phyloP scores from a whole-genome alignment of 2,113 vertebrate genomes.

The Lepidiolamprologus cunningtoni region DNA sequence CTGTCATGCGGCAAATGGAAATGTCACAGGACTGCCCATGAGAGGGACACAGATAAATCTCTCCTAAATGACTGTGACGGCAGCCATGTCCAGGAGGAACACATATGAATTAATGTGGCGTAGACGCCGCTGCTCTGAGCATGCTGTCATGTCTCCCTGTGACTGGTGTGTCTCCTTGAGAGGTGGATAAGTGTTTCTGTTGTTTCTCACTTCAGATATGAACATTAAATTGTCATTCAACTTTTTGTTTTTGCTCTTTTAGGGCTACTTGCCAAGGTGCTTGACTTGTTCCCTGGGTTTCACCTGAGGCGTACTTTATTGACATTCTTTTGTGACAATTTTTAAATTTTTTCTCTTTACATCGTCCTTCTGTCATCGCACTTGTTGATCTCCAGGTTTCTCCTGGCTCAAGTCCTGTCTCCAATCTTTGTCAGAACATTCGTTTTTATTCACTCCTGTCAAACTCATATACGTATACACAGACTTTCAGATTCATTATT shows the following conservation, averaged over 20 bases:
- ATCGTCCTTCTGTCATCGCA: background rate
- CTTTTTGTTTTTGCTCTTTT: background rate
- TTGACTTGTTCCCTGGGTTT: background rate
- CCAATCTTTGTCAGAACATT: background rate
- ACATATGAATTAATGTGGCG: conserved; percentile 19
- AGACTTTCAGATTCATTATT: background rate
- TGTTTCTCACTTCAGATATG: background rate
- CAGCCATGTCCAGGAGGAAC: conserved; percentile 20
- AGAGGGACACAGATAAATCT: conserved; percentile 33
- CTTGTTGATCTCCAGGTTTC: background rate
- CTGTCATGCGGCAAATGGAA: conserved; percentile 43
- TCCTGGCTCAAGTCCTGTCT: background rate
- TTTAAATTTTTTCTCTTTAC: accelerated
- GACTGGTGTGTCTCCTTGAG: background rate
- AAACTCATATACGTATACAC: background rate
- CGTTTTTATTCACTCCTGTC: background rate
- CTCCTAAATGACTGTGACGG: conserved; percentile 32
- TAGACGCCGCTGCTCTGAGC: background rate
- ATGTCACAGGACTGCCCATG: conserved; percentile 13
- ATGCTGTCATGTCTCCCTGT: background rate
- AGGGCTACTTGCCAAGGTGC: background rate
- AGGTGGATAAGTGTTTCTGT: background rate
- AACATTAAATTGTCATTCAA: background rate
- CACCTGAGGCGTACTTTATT: background rate
- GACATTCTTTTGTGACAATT: background rate